A percentile compares a stretch with the other conserved stretches of the same genome.
Conservation (phyloP, 37 sponge, comb jelly and placozoan species). For the Sycon ciliatum region DNA sequence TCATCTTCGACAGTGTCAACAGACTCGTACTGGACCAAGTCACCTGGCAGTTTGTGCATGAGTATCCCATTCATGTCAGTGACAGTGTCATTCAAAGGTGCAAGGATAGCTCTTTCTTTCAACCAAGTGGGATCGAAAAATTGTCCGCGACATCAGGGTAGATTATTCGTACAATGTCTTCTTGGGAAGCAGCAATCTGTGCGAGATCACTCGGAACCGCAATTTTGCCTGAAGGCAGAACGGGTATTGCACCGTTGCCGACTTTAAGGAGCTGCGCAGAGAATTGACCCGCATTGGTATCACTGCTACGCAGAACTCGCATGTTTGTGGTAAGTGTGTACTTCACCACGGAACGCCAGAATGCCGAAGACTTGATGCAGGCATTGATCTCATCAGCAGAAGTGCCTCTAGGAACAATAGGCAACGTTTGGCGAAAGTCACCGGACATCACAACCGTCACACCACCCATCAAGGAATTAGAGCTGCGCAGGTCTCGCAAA, state of each 20-base stretch:
- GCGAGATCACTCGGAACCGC: background rate
- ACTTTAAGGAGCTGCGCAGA: background rate
- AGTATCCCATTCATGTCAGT: constrained; percentile 10
- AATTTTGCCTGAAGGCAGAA: background rate
- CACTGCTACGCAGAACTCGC: constrained; percentile 21
- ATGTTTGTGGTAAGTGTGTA: constrained; percentile 24
- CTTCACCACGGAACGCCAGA: constrained; percentile 21
- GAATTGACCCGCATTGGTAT: constrained; percentile 9
- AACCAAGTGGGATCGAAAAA: constrained; percentile 13
- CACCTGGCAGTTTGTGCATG: background rate
- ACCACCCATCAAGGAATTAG: constrained; percentile 5
- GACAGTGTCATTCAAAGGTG: constrained; percentile 21
- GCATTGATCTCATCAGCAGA: constrained; percentile 27
- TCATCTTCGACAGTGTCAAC: constrained; percentile 18
- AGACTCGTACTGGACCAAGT: constrained; percentile 1
- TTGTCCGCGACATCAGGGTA: background rate
- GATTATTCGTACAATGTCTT: background rate
- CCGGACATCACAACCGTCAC: constrained; percentile 15
- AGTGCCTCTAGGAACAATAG: constrained; percentile 16
- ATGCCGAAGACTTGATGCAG: constrained; percentile 12
- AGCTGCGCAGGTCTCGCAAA: background rate
- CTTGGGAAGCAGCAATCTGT: background rate
- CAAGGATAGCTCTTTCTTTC: constrained; percentile 15
- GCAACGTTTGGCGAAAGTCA: constrained; percentile 35
- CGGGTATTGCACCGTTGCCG: background rate